A percentile compares a stretch with the other conserved stretches of the same genome.
phyloP scores from a whole-genome alignment of 1,140 invertebrate genomes.

The Atta texana region DNA sequence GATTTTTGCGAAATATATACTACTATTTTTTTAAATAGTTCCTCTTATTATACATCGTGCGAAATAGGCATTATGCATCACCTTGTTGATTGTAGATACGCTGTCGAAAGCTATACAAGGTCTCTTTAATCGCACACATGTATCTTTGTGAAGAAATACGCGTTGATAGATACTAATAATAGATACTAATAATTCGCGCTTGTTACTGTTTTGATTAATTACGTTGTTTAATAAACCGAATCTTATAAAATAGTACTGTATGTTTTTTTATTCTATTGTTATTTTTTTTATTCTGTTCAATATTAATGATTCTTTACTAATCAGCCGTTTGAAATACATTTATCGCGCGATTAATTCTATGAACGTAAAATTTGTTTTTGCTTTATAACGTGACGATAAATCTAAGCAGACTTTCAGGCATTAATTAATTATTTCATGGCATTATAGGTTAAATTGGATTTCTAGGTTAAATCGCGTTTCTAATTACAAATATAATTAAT shows the following conservation, averaged over 20 bases:
- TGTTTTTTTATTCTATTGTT: neutral
- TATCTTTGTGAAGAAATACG: constrained; percentile 11
- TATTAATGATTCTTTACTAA: neutral
- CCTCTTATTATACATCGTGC: neutral
- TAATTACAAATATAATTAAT: constrained; percentile 1
- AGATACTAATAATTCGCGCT: neutral
- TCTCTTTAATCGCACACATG: constrained; percentile 49
- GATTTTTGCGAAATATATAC: neutral
- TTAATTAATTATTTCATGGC: neutral
- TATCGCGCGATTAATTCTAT: neutral
- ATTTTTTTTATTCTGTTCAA: neutral
- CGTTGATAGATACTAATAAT: neutral
- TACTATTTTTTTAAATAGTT: neutral
- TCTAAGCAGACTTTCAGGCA: neutral
- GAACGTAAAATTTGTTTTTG: neutral
- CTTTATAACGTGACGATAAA: neutral
- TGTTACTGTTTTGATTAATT: neutral
- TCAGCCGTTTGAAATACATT: neutral
- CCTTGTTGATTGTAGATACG: neutral
- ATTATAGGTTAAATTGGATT: neutral
- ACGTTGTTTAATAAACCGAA: neutral
- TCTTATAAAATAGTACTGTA: neutral
- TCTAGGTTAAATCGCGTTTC: neutral
- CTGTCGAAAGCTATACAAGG: constrained; percentile 71
- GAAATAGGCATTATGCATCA: neutral